Evolutionary conservation across 2,113 vertebrate genomes (phyloP), one percentile per base, ranked within the genome.

Genomic region (Saccopteryx bilineata): DNA sequence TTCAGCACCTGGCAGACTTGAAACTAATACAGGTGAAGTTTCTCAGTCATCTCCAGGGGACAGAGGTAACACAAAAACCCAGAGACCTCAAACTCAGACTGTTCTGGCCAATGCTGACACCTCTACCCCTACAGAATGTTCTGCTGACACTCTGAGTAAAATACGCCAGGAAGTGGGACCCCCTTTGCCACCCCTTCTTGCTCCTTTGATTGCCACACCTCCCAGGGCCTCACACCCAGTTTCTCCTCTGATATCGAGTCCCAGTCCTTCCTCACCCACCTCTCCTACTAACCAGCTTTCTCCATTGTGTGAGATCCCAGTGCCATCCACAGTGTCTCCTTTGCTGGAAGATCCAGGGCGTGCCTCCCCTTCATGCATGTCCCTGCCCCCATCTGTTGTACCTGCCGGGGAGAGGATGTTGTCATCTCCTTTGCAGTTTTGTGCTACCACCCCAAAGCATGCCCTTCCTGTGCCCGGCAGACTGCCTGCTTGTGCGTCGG

Each of bases 401-500:
- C 13, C 63, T 3, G 82, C 91, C 28, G 80, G 97, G 2, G 97
- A 97, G 83, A 99, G 98, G 94, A 98, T 98, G 24, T 0, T 96
- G 58, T 99, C 99, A 0, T 99, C 99, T 0, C 99, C 99, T 10
- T 97, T 99, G 94, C 99, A 99, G 96, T 99, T 99, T 56, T 99
- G 99, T 91, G 99, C 99, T 14, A 99, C 99, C 8, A 99, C 99
- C 28, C 99, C 99, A n/a, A 99, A 99, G 96, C 99, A 99, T 0
- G 99, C 99, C 0, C 98, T 99, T 56, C 99, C 99, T 0, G 99
- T 99, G 60, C 99, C 99, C 0, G 99, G 99, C 72, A 98, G 99
- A 15, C 97, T 99, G 58, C 99, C 99, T 1, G 90, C 97, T 1
- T 90, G 98, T 0, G 98, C 99, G 0, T 94, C 98, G 0, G 97